Conservation (phyloP, 2,113 vertebrate genomes). For the Zosterops pallidus region DNA sequence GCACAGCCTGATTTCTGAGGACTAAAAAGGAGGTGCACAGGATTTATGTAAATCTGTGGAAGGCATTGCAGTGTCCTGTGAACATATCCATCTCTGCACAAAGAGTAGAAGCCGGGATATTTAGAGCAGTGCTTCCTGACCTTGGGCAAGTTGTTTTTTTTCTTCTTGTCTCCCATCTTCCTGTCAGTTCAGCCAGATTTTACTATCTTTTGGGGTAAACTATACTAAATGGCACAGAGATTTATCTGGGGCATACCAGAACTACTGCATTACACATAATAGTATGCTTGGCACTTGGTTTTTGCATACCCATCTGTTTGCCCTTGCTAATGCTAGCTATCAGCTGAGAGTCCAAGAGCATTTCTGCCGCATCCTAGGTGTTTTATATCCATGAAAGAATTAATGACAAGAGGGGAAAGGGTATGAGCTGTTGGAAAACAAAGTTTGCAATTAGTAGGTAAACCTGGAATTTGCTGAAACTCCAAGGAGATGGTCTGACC, state of each 20-base stretch:
- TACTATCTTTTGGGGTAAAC: neutral
- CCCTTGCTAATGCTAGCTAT: neutral
- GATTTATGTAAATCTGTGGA: neutral
- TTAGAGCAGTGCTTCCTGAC: neutral
- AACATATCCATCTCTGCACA: neutral
- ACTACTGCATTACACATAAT: neutral
- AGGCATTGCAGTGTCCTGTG: neutral
- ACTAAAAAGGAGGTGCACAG: neutral
- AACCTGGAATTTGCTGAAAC: neutral
- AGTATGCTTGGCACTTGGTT: neutral
- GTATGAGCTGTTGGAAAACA: neutral
- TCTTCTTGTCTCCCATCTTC: neutral
- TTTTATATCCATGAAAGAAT: neutral
- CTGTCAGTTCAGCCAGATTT: neutral
- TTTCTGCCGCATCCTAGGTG: neutral
- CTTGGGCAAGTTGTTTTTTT: neutral
- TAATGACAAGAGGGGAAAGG: neutral
- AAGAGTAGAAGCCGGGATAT: neutral
- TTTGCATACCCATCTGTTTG: slow-evolving; percentile 3
- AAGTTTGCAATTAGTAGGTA: neutral
- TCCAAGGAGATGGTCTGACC: neutral
- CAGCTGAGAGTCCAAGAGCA: neutral
- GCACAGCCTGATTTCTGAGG: neutral
- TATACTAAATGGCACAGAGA: neutral
- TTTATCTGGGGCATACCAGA: neutral